These are phyloP conservation scores for Antheraea yamamai DNA, from an alignment of 2,888 invertebrate species.

Conservation along the genomic window DNA sequence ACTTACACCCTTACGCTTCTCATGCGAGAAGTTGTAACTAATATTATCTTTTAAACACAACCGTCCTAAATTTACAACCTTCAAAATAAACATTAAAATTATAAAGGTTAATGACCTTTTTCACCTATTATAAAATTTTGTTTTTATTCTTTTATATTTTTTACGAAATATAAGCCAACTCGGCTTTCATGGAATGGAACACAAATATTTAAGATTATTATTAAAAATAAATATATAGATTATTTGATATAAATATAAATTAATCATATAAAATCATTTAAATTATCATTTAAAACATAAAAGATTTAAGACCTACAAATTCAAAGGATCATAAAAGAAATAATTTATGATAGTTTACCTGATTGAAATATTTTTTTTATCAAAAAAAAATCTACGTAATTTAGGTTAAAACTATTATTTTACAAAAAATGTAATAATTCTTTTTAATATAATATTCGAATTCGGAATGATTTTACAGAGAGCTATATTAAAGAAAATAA, in stretches of 20 bases:
- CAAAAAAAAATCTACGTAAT: too few relatives aligned
- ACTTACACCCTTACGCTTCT: neutral
- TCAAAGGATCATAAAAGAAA: neutral
- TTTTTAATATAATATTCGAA: neutral
- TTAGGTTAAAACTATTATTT: neutral
- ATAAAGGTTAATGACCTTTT: neutral
- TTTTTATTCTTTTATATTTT: neutral
- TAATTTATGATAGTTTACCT: neutral
- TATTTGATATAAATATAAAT: neutral
- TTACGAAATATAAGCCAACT: neutral
- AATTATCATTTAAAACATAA: neutral
- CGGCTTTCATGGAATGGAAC: neutral
- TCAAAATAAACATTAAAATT: neutral
- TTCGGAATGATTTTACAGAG: neutral
- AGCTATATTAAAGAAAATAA: neutral
- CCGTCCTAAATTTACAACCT: neutral
- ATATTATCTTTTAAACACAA: neutral
- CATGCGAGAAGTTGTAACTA: neutral
- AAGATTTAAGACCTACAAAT: neutral
- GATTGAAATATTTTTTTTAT: neutral
- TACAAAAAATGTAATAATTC: neutral
- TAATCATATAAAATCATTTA: neutral
- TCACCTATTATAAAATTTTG: neutral
- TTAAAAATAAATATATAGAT: neutral
- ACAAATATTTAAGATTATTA: neutral